Evolutionary conservation across 2,888 invertebrate species (phyloP), one percentile per base, ranked within the genome.

Genomic region (Zeuzera pyrina): DNA sequence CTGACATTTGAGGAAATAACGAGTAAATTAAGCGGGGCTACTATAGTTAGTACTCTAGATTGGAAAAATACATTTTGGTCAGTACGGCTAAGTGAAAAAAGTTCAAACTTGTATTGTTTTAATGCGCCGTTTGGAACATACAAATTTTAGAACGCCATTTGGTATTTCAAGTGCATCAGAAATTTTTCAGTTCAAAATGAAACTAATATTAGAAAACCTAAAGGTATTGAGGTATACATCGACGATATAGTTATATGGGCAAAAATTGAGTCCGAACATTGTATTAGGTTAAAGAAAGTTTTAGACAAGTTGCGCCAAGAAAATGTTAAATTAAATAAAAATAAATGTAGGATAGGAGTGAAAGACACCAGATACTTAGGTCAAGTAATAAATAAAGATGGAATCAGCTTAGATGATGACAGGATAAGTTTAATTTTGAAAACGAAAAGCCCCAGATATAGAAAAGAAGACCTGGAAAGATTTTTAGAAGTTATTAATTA

Each of bases 111-210:
- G 4, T 45, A 44, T 7, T 45, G 45, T 3, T 49, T 49, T 24
- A 47, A 43, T 15, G 45, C 45, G 8, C 29, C 25, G 1, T 49
- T 42, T 33, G 46, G 43, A 0, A 39, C 47, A 25, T 50, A 38
- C 32, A 45, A 43, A 35, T 19, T 47, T 40, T 30, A 23, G 45
- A 1, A 29, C 47, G 34, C 46, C 49, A 0, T 49, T 36, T 16
- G 49, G 48, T 2, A 48, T 48, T 12, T 41, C 30, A 2, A 45
- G 43, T 2, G 44, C 45, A 3, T 41, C 41, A 3, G 47, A 50
- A 34, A 35, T 47, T 7, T 49, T 45, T 34, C 47, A 45, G 29
- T 24, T 2, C 10, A 3, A 12, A n/a, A 3, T 2, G 24, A 8
- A 12, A 24, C 23, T 3, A 24, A 24, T 24, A 15, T 31, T 31